A percentile compares a stretch with the other conserved stretches of the same genome.
Evolutionary conservation across 1,140 invertebrate genomes (phyloP).

Genomic region (Pogonognathellus flavescens): DNA sequence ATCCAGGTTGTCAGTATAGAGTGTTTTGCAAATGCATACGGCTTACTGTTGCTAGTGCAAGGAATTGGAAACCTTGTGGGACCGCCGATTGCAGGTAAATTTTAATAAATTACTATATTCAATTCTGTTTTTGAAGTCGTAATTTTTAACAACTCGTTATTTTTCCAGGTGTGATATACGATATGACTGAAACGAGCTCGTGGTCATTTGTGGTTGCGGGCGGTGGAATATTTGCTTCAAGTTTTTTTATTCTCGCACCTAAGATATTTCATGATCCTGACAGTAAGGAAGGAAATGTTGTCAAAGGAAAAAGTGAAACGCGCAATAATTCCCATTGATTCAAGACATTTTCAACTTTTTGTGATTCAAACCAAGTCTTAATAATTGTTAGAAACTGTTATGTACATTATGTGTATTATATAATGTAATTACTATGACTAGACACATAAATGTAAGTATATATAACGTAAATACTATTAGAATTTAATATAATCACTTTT

Average conservation of each 20-base stretch:
- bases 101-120: not conserved
- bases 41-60: slow-evolving; percentile 86
- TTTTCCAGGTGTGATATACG: slow-evolving; percentile 64
- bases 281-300: not conserved
- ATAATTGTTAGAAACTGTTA: not conserved
- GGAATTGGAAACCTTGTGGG: slow-evolving; percentile 85
- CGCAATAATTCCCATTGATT: slow-evolving; percentile 44
- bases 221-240: slow-evolving; percentile 64
- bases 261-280: slow-evolving; percentile 56
- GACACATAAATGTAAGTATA: not conserved
- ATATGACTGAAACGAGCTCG: slow-evolving; percentile 60
- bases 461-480: not conserved
- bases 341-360: slow-evolving; percentile 49
- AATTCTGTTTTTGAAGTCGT: not conserved
- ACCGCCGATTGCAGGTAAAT: slow-evolving; percentile 84
- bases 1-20: slow-evolving; percentile 75
- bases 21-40: slow-evolving; percentile 90
- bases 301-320: slow-evolving; percentile 14
- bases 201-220: slow-evolving; percentile 66
- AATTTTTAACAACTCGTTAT: not conserved
- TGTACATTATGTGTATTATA: slow-evolving; percentile 37
- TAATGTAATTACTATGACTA: not conserved
- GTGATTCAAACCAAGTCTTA: slow-evolving; percentile 39
- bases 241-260: slow-evolving; percentile 65
- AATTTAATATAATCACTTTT: not conserved